Evolutionary conservation across 2,113 vertebrate genomes (phyloP).

Genomic region (Ophthalmolycus amberensis): DNA sequence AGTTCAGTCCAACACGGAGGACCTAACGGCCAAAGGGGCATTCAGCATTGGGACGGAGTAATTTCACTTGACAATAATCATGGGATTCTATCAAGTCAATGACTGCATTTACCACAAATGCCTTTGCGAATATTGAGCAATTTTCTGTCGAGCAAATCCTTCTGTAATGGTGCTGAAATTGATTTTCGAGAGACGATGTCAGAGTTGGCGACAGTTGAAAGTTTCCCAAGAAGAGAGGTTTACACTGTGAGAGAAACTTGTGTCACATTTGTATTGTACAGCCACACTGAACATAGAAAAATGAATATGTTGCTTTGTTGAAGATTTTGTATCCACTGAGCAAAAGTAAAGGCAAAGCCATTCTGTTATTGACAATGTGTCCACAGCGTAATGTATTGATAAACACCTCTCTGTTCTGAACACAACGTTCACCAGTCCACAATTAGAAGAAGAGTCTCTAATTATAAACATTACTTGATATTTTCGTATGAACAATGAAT

Average conservation of each 20-base stretch:
- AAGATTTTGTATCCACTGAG: background rate
- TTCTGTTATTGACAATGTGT: background rate
- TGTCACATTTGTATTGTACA: background rate
- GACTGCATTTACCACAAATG: constrained; percentile 55
- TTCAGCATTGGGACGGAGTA: constrained; percentile 25
- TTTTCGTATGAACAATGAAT: background rate
- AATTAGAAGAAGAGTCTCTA: background rate
- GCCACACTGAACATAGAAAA: rapidly evolving
- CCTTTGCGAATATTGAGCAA: constrained; percentile 52
- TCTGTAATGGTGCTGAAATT: constrained; percentile 51
- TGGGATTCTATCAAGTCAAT: constrained; percentile 53
- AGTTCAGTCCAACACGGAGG: constrained; percentile 4
- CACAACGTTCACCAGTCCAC: background rate
- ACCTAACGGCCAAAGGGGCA: constrained; percentile 25
- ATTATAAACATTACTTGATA: background rate
- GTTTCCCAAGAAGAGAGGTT: constrained; percentile 13
- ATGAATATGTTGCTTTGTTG: background rate
- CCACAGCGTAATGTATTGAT: background rate
- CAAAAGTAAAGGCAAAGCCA: background rate
- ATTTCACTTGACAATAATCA: constrained; percentile 64
- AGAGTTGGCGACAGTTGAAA: constrained; percentile 27
- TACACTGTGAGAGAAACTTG: background rate
- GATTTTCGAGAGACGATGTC: constrained; percentile 30
- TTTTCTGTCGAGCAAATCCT: constrained; percentile 53
- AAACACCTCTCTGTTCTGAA: background rate